These are phyloP conservation scores for Pluvianellus socialis DNA, from an alignment of 2,113 vertebrate genomes.

Conservation along the genomic window DNA sequence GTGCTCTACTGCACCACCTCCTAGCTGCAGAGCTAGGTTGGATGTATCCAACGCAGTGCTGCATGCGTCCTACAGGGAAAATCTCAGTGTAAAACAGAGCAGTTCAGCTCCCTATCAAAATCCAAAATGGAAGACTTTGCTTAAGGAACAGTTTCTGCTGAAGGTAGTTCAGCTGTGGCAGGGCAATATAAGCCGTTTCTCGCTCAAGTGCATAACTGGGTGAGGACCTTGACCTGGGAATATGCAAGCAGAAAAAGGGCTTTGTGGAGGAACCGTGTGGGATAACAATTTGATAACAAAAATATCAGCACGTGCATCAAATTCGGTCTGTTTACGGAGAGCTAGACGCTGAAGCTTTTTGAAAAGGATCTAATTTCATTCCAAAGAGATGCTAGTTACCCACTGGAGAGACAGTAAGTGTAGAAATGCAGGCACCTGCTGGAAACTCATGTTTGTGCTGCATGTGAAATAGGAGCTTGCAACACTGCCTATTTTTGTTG, in stretches of 20 bases:
- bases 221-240: neutral
- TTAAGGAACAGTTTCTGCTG: neutral
- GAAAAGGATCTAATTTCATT: neutral
- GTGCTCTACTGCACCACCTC: neutral
- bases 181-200: neutral
- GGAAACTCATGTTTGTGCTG: neutral
- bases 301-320: neutral
- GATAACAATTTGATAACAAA: neutral
- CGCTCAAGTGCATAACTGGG: neutral
- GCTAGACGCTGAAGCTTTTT: neutral
- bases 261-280: neutral
- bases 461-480: neutral
- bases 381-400: neutral
- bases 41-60: neutral
- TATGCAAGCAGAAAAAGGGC: fast-evolving
- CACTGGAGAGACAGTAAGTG: neutral
- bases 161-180: neutral
- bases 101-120: neutral
- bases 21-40: neutral
- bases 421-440: neutral
- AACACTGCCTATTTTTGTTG: neutral
- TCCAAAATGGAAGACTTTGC: neutral
- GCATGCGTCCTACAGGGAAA: neutral
- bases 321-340: neutral
- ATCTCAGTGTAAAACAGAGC: neutral